Evolutionary conservation across 2,888 invertebrate species (phyloP).

Genomic region (Drosophila affinis): DNA sequence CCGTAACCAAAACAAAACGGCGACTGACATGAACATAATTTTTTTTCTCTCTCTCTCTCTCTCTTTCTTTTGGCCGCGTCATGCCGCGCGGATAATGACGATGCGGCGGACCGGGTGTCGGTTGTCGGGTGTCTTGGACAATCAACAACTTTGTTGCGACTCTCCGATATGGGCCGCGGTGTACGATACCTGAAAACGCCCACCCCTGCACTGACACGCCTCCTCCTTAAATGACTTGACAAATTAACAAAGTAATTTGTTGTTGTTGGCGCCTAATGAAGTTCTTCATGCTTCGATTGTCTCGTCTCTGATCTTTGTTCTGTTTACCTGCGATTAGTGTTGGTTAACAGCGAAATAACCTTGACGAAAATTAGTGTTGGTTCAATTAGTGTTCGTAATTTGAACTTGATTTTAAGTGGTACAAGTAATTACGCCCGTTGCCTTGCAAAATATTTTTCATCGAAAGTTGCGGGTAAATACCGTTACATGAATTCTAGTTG

Average conservation of each 20-base stretch:
- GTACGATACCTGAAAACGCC: slow-evolving; percentile 14
- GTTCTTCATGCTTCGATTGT: slow-evolving; percentile 48
- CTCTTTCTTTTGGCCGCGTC: slow-evolving; percentile 46
- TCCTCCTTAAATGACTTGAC: background rate
- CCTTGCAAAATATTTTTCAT: background rate
- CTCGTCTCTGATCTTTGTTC: slow-evolving; percentile 31
- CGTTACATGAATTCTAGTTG: background rate
- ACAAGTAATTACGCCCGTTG: background rate
- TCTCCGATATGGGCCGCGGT: slow-evolving; percentile 15
- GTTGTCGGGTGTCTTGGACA: slow-evolving; percentile 21
- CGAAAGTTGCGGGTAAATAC: background rate
- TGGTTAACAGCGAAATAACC: background rate
- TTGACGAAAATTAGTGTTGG: slow-evolving; percentile 8
- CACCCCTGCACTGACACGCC: slow-evolving; percentile 7
- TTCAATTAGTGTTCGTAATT: background rate
- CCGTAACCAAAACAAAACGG: slow-evolving; percentile 70
- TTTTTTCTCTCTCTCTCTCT: slow-evolving; percentile 3
- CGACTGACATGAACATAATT: slow-evolving; percentile 42
- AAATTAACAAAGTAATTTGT: slow-evolving; percentile 39
- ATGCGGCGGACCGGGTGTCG: background rate
- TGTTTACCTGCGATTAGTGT: slow-evolving; percentile 10
- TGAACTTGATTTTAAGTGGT: background rate
- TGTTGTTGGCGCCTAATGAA: slow-evolving; percentile 34
- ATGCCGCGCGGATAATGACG: slow-evolving; percentile 19
- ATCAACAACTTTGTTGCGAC: slow-evolving; percentile 30